Base-by-base conservation (phyloP, 1,140 invertebrate species). In the Scylla paramamosain region DNA sequence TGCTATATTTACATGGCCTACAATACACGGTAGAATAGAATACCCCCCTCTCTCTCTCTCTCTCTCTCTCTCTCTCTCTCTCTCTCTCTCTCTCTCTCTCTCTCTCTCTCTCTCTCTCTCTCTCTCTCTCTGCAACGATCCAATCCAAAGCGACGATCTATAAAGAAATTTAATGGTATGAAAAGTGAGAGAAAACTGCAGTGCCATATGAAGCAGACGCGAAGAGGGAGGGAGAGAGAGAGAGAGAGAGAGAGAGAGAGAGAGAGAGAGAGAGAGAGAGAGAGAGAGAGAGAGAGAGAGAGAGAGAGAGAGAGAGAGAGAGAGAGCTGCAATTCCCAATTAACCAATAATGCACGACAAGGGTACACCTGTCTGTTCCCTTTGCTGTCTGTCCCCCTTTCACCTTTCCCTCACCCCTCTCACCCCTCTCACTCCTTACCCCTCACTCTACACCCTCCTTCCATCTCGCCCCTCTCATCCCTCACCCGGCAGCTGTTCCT, bases 201-300 rank as follows among this genome's bases (percentile, higher is more conserved):
- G 1, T 39, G 39, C 39, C 39, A 6, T n/a, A 59, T 59, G 10
- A 20, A 59, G 52, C 12, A 20, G 52, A 59, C 10, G 10, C 52
- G 52, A 59, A 59, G 52, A 87, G 86, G 29, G 86, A 87, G 16
- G 29, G 86, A 87, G 16, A 87, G 86, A 87, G 16, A 86, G 84
- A 86, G 4, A 86, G 84, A 86, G 4, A 86, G 84, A 86, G 4
- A 59, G 52, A 59, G 2, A 86, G 84, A 59, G 2, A 59, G 52
- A 59, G 2, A 59, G 52, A 87, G 86, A 87, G 86, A 87, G 16
- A 87, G 86, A 87, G 16, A 87, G 86, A 87, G 16, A 86, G 84
- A 86, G 4, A 86, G 84, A 86, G 4, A 87, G 86, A 87, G 86
- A 87, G 16, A 87, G 86, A 87, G 16, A 87, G 86, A 87, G 16